Conservation (phyloP, 2,797 vertebrate species). For the Tenualosa thibaudeaui region DNA sequence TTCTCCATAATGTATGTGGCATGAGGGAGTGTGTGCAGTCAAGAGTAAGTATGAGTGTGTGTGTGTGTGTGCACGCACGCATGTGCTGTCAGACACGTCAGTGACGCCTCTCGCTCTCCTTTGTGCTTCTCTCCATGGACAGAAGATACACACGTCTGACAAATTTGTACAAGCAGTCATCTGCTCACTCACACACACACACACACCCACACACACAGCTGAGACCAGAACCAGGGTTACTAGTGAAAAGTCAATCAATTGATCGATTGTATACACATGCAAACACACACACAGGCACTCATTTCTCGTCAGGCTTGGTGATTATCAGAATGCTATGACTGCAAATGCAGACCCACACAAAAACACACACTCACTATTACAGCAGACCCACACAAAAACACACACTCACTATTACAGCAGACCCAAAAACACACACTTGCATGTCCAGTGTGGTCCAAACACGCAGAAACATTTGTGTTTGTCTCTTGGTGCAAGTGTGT, state of each 20-base stretch:
- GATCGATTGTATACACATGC: conserved; percentile 51
- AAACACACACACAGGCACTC: not conserved
- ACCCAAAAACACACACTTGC: too few species aligned
- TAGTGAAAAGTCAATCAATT: conserved; percentile 63
- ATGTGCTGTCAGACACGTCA: conserved; percentile 76
- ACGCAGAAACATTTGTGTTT: too few species aligned
- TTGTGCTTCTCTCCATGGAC: conserved; percentile 53
- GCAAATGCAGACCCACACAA: too few species aligned
- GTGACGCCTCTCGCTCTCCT: conserved; percentile 59
- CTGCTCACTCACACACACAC: conserved; percentile 43
- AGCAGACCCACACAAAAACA: too few species aligned
- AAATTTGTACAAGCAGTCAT: conserved; percentile 70
- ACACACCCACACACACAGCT: conserved; percentile 53
- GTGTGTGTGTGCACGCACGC: conserved; percentile 63
- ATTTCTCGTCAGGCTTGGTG: too few species aligned
- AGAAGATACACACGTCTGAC: conserved; percentile 56
- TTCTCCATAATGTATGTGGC: conserved; percentile 76
- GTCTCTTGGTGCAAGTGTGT: not conserved
- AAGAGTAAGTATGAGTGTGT: conserved; percentile 67
- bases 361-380: too few species aligned
- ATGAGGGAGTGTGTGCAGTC: conserved; percentile 68
- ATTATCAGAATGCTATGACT: too few species aligned
- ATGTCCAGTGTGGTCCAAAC: too few species aligned
- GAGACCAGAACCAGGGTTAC: conserved; percentile 37
- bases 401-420: too few species aligned